These are phyloP conservation scores for Cuniculus paca DNA, from an alignment of 2,797 vertebrate species.

Conservation along the genomic window DNA sequence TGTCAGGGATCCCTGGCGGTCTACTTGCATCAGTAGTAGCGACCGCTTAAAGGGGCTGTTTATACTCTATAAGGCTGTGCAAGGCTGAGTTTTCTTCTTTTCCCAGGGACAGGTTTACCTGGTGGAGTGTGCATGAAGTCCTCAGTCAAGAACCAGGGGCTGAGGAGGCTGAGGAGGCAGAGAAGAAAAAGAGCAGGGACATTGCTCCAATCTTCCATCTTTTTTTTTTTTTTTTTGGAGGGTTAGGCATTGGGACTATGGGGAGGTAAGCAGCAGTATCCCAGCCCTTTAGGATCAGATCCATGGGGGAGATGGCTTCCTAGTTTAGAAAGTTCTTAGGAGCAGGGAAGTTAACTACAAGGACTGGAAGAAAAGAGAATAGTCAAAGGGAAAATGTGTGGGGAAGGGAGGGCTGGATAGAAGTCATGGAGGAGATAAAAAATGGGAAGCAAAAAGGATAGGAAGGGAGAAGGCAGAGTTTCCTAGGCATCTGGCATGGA, in stretches of 20 bases:
- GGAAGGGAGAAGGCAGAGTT: not conserved
- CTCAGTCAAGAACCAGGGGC: not conserved
- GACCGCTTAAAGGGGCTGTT: constrained; percentile 48
- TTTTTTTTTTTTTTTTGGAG: not conserved
- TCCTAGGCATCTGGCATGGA: not conserved
- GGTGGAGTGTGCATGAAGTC: not conserved
- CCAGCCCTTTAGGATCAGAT: not conserved
- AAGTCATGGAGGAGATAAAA: not conserved
- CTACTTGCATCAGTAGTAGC: constrained; percentile 55
- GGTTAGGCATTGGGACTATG: not conserved
- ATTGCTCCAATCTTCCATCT: not conserved
- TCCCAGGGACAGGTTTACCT: not conserved
- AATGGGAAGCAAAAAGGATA: not conserved
- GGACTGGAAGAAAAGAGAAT: not conserved
- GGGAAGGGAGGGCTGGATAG: not conserved
- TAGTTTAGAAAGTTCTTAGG: not conserved
- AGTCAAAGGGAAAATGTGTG: not conserved
- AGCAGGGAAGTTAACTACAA: not conserved
- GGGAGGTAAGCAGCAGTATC: not conserved
- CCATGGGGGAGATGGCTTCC: not conserved
- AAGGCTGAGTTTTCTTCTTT: constrained; percentile 41
- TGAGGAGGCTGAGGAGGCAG: not conserved
- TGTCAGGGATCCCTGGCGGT: constrained; percentile 60
- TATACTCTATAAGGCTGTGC: constrained; percentile 36
- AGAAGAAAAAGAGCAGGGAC: not conserved